phyloP scores from a whole-genome alignment of 2,888 invertebrate genomes.

The Cryptocephalus primarius region DNA sequence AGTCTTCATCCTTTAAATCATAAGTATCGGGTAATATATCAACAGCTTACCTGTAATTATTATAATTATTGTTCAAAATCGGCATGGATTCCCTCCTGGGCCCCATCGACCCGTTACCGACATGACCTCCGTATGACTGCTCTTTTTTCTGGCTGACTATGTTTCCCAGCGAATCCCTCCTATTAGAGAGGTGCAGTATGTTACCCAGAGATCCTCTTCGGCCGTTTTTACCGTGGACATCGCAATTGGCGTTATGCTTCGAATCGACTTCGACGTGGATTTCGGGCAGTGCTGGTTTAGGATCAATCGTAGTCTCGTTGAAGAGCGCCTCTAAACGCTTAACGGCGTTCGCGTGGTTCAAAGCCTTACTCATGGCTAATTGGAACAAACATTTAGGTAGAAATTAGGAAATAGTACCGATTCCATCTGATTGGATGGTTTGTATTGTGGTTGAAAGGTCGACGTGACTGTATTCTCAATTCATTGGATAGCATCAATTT shows the following conservation, averaged over 20 bases:
- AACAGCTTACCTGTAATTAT: slow-evolving; percentile 23
- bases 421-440: too few relatives aligned
- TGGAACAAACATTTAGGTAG: background rate
- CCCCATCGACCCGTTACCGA: slow-evolving; percentile 37
- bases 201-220: slow-evolving; percentile 49
- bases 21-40: too few relatives aligned
- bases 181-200: slow-evolving; percentile 36
- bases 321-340: slow-evolving; percentile 64
- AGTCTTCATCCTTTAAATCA: too few relatives aligned
- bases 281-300: slow-evolving; percentile 19
- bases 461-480: too few relatives aligned
- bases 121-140: slow-evolving; percentile 16
- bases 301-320: slow-evolving; percentile 46
- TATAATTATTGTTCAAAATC: slow-evolving; percentile 26
- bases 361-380: slow-evolving; percentile 34
- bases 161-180: slow-evolving; percentile 47
- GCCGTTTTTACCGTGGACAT: slow-evolving; percentile 51
- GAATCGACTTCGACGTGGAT: slow-evolving; percentile 40
- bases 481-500: too few relatives aligned
- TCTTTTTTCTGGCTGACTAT: slow-evolving; percentile 25
- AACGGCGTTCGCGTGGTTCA: slow-evolving; percentile 56
- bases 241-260: slow-evolving; percentile 54
- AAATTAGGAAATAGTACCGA: too few relatives aligned
- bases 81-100: slow-evolving; percentile 39
- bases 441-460: too few relatives aligned